phyloP scores from a whole-genome alignment of 2,888 invertebrate species.

The Dioctria linearis region DNA sequence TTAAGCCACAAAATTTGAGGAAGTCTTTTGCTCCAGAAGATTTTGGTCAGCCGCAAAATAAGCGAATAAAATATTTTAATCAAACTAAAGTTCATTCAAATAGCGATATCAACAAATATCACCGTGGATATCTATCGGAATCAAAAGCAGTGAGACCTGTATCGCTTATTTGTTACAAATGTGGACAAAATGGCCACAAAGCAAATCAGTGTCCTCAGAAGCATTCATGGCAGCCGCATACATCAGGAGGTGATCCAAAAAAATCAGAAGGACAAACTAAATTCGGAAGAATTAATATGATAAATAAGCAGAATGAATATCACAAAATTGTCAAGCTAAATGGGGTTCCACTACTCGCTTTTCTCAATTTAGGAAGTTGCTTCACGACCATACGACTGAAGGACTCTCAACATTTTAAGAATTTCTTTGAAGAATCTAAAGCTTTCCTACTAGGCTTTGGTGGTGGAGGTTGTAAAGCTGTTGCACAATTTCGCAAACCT shows the following conservation, averaged over 20 bases:
- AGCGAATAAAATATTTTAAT: not conserved
- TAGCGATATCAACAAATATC: not conserved
- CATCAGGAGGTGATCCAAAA: not conserved
- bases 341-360: not conserved
- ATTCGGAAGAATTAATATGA: too few relatives aligned
- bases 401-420: not conserved
- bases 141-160: too few relatives aligned
- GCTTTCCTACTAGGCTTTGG: not conserved
- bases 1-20: not conserved
- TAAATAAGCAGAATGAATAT: not conserved
- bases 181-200: not conserved
- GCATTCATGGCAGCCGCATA: not conserved
- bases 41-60: not conserved
- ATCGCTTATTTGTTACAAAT: too few relatives aligned
- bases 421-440: not conserved
- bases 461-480: not conserved
- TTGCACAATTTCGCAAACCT: not conserved
- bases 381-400: slow-evolving; percentile 18
- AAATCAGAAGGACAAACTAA: not conserved
- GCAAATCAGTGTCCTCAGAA: not conserved
- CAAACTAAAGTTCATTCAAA: too few relatives aligned
- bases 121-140: not conserved
- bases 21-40: slow-evolving; percentile 2
- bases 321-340: not conserved
- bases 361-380: not conserved